Conservation (phyloP, 2,113 vertebrate species). For the Eclectus roratus region DNA sequence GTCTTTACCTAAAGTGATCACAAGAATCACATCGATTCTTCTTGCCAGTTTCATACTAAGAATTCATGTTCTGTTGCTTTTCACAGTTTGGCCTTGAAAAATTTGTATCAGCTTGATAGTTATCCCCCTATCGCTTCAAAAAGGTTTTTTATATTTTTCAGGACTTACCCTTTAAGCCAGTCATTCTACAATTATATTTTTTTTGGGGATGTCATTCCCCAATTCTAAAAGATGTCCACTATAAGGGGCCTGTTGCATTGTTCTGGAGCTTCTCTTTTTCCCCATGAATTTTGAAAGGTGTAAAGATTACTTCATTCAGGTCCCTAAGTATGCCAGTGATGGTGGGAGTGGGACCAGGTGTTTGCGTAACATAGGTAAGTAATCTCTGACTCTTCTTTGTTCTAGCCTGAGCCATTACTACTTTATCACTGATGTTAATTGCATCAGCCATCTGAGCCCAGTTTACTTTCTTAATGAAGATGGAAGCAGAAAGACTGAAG, state of each 20-base stretch:
- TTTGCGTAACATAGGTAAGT: not conserved
- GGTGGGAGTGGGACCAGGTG: not conserved
- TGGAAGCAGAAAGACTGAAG: not conserved
- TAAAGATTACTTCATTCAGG: not conserved
- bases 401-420: not conserved
- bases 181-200: not conserved
- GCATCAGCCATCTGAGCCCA: not conserved
- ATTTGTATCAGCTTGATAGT: not conserved
- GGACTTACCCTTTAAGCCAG: not conserved
- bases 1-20: not conserved
- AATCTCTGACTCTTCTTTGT: not conserved
- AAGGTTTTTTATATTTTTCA: not conserved
- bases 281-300: not conserved
- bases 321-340: not conserved
- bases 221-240: not conserved
- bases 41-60: not conserved
- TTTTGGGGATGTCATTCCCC: not conserved
- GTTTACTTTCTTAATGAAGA: conserved; percentile 34
- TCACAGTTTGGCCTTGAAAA: not conserved
- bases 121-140: not conserved
- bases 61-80: not conserved
- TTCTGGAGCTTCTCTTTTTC: not conserved
- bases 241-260: not conserved
- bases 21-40: not conserved
- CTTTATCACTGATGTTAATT: conserved; percentile 21